Conservation (phyloP, 1,140 invertebrate genomes). For the Ceratina japonica region DNA sequence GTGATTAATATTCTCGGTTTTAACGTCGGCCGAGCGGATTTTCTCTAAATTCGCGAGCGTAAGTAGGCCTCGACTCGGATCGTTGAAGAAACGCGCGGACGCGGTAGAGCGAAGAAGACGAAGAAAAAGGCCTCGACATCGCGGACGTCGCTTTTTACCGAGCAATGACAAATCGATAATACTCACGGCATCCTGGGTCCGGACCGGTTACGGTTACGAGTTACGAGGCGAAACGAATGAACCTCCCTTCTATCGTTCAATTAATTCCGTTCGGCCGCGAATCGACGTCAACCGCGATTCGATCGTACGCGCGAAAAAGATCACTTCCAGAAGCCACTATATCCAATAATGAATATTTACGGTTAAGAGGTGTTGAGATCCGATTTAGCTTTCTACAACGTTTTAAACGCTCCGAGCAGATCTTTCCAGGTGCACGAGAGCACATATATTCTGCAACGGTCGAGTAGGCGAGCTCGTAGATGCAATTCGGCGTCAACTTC, state of each 20-base stretch:
- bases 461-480: too few species aligned
- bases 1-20: too few species aligned
- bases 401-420: too few species aligned
- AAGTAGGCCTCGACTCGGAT: conserved; percentile 2
- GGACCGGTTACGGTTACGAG: conserved; percentile 37
- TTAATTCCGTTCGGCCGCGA: conserved; percentile 35
- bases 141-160: conserved; percentile 34
- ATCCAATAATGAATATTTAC: too few species aligned
- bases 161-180: conserved; percentile 52
- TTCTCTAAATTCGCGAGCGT: conserved; percentile 10
- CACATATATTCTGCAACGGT: too few species aligned
- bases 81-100: background rate
- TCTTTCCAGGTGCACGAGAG: too few species aligned
- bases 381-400: too few species aligned
- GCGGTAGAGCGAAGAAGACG: background rate
- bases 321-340: background rate
- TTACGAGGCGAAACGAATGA: too few species aligned
- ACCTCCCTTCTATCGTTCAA: conserved; percentile 35
- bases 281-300: conserved; percentile 2
- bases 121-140: conserved; percentile 11
- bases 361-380: too few species aligned
- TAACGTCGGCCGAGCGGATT: background rate
- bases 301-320: background rate
- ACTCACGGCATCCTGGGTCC: conserved; percentile 47
- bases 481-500: background rate